Evolutionary conservation across 1,140 invertebrate species (phyloP), one percentile per base, ranked within the genome.

Genomic region (Patella vulgata): DNA sequence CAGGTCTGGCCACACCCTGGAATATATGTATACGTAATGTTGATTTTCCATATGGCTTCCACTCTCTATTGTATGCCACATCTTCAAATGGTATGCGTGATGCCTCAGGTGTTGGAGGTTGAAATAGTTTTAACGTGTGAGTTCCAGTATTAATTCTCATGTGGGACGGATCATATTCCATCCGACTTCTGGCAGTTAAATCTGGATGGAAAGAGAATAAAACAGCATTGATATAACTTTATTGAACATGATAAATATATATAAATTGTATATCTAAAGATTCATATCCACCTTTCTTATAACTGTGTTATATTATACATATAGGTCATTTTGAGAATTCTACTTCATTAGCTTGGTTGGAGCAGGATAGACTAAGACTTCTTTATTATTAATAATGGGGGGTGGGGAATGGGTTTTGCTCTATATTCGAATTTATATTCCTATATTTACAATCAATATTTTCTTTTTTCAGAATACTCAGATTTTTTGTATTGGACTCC

Each of bases 11-110:
- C 21, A 66, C 58, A 40, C 77, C 79, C 33, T 76, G 73, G 70
- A 82, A 82, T n/a, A 83, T 73, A 56, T 82, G 68, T 1, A 83
- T 44, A 43, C 74, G 64, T 14, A 83, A 48, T 5, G 75, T 74
- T 11, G 78, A 76, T 47, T 74, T 76, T 8, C 74, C 73, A 64
- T 82, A 83, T 0, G 70, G 53, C 12, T 56, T 62, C 70, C 70
- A 79, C 27, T 78, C 74, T 12, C 66, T 58, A 19, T 70, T 59
- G 17, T 54, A 59, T 23, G 62, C 68, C 23, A 65, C 50, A 30
- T 71, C 66, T 33, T 75, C 71, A 19, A 78, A 46, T 28, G 79
- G 73, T 12, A 80, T 71, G 47, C 62, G 62, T 4, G 62, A 61
- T 11, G 71, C 59, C 25, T 81, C 76, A 27, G 79, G 76, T 23